phyloP scores from a whole-genome alignment of 2,888 invertebrate genomes.

The Fragum sueziense region DNA sequence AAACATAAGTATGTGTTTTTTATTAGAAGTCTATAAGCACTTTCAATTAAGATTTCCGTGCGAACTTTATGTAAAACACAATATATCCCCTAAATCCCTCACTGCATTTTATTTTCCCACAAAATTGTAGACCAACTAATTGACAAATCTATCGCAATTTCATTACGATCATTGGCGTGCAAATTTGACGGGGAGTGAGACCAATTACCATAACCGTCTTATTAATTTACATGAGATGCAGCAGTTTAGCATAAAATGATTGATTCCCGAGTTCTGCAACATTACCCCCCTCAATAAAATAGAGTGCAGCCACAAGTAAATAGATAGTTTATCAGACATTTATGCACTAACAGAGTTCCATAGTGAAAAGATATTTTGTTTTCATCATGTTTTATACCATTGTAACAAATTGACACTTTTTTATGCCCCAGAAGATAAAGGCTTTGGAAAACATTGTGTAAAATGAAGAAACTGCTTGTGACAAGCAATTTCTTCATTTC shows the following conservation, averaged over 20 bases:
- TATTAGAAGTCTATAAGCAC: too few relatives aligned
- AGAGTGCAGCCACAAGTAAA: background rate
- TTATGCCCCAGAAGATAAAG: too few relatives aligned
- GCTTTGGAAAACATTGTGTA: background rate
- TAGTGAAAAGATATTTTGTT: too few relatives aligned
- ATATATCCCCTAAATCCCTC: too few relatives aligned
- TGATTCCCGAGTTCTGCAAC: background rate
- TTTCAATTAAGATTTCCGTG: too few relatives aligned
- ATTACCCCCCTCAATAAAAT: background rate
- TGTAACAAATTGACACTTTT: too few relatives aligned
- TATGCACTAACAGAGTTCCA: background rate
- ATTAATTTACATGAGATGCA: conserved; percentile 18
- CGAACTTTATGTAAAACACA: too few relatives aligned
- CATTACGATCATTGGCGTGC: background rate
- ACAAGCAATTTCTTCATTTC: conserved; percentile 1
- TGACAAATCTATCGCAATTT: background rate
- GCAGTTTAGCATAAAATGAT: conserved; percentile 11
- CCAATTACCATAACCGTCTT: background rate
- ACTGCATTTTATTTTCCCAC: conserved; percentile 2
- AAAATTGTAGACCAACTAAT: conserved; percentile 5
- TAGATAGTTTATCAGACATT: background rate
- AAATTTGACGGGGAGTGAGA: background rate
- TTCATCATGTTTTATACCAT: too few relatives aligned
- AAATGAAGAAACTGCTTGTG: background rate
- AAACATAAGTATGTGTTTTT: too few relatives aligned